Conservation (phyloP, 2,797 vertebrate species). For the Gymnothorax javanicus region DNA sequence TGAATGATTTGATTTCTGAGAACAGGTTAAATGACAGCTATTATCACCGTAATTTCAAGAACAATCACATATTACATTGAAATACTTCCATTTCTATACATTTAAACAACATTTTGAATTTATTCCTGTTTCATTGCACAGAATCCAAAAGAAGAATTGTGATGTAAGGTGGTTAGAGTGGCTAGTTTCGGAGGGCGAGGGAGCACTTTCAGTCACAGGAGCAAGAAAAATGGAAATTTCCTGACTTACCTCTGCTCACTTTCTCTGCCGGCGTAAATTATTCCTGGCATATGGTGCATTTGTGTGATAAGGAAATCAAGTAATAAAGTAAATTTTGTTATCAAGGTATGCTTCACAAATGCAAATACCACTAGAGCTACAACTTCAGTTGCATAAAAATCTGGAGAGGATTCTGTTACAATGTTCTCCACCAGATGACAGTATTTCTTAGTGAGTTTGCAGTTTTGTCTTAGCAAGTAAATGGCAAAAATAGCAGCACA, state of each 20-base stretch:
- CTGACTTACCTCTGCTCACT: not conserved
- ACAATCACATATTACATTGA: not conserved
- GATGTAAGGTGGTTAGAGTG: not conserved
- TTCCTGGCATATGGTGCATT: not conserved
- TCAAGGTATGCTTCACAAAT: not conserved
- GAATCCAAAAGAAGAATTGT: not conserved
- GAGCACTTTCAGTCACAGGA: not conserved
- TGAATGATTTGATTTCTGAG: no score
- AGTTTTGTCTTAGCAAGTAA: not conserved
- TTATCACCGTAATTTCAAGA: not conserved
- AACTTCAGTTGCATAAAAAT: not conserved
- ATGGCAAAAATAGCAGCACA: not conserved
- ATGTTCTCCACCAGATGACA: slow-evolving; percentile 20
- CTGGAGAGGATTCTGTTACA: not conserved
- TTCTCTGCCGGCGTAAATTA: not conserved
- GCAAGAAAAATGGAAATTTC: not conserved
- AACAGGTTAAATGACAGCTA: no score
- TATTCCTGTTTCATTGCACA: not conserved
- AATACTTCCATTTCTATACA: not conserved
- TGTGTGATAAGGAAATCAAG: not conserved
- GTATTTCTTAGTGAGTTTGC: not conserved
- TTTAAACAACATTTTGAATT: not conserved
- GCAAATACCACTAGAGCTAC: not conserved
- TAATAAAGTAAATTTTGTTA: not conserved
- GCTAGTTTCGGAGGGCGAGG: not conserved